These are phyloP conservation scores for Monarcha castaneiventris DNA, from an alignment of 2,113 vertebrate species.

Conservation along the genomic window DNA sequence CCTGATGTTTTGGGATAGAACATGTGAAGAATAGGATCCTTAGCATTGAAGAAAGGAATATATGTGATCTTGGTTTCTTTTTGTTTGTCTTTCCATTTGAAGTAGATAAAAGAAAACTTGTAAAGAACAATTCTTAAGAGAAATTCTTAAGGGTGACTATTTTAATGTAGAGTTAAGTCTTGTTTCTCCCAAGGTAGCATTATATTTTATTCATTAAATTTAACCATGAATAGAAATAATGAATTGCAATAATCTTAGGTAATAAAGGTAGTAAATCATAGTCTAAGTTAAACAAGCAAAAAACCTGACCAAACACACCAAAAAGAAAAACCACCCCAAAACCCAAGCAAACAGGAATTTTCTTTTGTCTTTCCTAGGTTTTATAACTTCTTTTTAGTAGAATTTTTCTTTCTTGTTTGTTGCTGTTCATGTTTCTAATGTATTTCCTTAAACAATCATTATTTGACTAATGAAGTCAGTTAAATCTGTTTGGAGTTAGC, in stretches of 20 bases:
- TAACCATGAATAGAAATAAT: background rate
- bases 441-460: slow-evolving; percentile 8
- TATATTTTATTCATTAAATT: background rate
- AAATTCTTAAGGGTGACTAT: background rate
- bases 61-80: background rate
- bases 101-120: background rate
- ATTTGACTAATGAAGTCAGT: slow-evolving; percentile 21
- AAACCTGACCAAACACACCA: background rate
- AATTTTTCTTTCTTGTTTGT: background rate
- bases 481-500: background rate
- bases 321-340: background rate
- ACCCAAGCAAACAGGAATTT: background rate
- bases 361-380: background rate
- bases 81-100: background rate
- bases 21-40: background rate
- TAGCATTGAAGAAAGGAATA: background rate
- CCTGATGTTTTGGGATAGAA: background rate
- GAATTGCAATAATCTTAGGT: background rate
- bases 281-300: background rate
- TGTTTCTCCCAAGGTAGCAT: background rate
- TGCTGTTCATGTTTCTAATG: background rate
- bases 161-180: background rate
- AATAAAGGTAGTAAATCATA: background rate
- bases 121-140: background rate
- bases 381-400: background rate